A percentile compares a stretch with the other conserved stretches of the same genome.
Evolutionary conservation across 2,113 vertebrate genomes (phyloP).

Genomic region (Vimba vimba): DNA sequence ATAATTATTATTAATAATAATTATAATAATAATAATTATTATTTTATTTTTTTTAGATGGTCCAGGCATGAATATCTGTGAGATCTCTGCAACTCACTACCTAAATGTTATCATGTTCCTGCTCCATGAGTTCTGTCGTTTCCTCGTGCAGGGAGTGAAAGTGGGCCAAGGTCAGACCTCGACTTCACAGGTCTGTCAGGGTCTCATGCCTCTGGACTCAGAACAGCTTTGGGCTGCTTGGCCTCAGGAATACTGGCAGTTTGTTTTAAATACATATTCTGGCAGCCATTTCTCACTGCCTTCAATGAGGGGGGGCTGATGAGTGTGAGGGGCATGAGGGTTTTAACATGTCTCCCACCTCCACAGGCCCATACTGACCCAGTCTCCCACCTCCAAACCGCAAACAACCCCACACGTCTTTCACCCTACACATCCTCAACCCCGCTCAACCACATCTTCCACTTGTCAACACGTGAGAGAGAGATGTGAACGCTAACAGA

Average conservation of each 20-base stretch:
- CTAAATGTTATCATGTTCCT: background rate
- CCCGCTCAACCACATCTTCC: background rate
- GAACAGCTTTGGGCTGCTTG: slow-evolving; percentile 2
- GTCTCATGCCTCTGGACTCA: slow-evolving; percentile 5
- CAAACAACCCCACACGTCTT: background rate
- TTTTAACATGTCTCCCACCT: slow-evolving; percentile 48
- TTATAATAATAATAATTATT: no score
- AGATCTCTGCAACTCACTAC: background rate
- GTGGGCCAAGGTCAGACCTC: slow-evolving; percentile 40
- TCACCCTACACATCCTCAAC: background rate
- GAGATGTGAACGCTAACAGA: slow-evolving; percentile 35
- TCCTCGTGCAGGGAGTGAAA: background rate
- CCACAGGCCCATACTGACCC: slow-evolving; percentile 22
- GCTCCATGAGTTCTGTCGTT: slow-evolving; percentile 13
- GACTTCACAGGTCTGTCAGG: slow-evolving; percentile 38
- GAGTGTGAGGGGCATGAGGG: background rate
- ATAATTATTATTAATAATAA: no score
- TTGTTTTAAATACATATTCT: slow-evolving; percentile 39
- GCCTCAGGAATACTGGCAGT: slow-evolving; percentile 27
- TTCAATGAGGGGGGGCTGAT: slow-evolving; percentile 11
- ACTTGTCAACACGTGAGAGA: slow-evolving; percentile 36
- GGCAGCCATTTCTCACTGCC: slow-evolving; percentile 14
- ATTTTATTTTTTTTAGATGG: background rate
- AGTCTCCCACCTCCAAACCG: slow-evolving; percentile 27
- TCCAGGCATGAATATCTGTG: background rate